phyloP scores from a whole-genome alignment of 2,888 invertebrate genomes.

The Dryocosmus kuriphilus region DNA sequence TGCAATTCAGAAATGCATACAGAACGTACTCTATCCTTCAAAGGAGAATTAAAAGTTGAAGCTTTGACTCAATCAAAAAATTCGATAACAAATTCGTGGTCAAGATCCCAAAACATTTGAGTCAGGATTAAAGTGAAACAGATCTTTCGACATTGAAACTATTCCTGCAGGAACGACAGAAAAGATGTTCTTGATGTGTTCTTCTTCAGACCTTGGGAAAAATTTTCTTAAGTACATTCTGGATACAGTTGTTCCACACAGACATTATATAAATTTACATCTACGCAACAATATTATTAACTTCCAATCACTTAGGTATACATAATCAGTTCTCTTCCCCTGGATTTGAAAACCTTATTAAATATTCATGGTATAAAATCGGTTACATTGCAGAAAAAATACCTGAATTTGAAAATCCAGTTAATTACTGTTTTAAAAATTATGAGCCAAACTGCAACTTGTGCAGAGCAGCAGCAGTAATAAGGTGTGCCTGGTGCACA shows the following conservation, averaged over 20 bases:
- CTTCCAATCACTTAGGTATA: too few relatives aligned
- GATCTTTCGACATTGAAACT: too few relatives aligned
- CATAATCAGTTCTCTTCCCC: conserved; percentile 19
- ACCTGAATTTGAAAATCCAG: neutral
- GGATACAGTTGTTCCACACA: too few relatives aligned
- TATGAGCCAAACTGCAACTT: neutral
- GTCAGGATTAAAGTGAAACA: too few relatives aligned
- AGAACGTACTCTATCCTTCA: conserved; percentile 41
- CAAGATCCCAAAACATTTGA: too few relatives aligned
- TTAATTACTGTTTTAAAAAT: too few relatives aligned
- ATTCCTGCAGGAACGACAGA: too few relatives aligned
- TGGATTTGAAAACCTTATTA: neutral
- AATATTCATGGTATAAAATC: neutral
- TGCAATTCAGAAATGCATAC: conserved; percentile 46
- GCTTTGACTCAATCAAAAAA: conserved; percentile 39
- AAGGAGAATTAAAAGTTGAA: conserved; percentile 41
- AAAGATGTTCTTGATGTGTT: too few relatives aligned
- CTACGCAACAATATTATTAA: conserved; percentile 10
- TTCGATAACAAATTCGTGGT: conserved; percentile 31
- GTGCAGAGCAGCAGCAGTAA: neutral
- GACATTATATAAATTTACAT: neutral
- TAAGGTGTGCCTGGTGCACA: too few relatives aligned
- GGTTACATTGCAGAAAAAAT: neutral
- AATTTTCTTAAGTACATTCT: too few relatives aligned
- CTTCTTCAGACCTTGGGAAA: too few relatives aligned